Percentiles rank a stretch among this genome's conserved stretches.
Conservation (phyloP, 2,113 vertebrate genomes). For the Acrocephalus kingi region DNA sequence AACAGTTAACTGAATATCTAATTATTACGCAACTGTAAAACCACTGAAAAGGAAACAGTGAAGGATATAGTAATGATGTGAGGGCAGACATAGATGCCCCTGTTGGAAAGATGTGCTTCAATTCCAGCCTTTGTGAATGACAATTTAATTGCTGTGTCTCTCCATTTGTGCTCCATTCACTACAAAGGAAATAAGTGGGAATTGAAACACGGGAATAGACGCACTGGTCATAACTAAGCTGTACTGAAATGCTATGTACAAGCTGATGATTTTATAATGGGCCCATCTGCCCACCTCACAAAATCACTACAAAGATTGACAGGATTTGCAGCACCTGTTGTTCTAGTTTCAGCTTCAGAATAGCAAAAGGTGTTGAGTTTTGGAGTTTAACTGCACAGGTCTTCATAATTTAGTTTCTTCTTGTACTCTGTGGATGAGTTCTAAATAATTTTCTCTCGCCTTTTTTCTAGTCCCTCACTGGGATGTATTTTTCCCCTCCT, state of each 20-base stretch:
- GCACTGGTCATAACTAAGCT: constrained; percentile 15
- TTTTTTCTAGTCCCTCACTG: not conserved
- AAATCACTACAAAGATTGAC: not conserved
- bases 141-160: constrained; percentile 28
- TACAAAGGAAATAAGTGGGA: constrained; percentile 36
- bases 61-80: constrained; percentile 6
- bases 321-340: not conserved
- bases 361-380: not conserved
- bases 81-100: not conserved
- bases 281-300: constrained; percentile 23
- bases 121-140: not conserved
- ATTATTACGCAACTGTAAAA: constrained; percentile 14
- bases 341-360: constrained; percentile 13
- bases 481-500: rapidly evolving
- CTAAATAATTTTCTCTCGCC: not conserved
- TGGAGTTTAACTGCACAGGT: not conserved
- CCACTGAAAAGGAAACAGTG: constrained; percentile 3
- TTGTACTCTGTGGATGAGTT: not conserved
- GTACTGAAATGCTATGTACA: not conserved
- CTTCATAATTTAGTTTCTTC: not conserved
- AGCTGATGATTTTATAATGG: constrained; percentile 46
- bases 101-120: constrained; percentile 20
- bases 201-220: constrained; percentile 22
- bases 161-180: not conserved
- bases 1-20: not conserved